Percentiles rank a stretch among this genome's conserved stretches.
Evolutionary conservation across 2,888 invertebrate species (phyloP).

Genomic region (Ornithoptera alexandrae): DNA sequence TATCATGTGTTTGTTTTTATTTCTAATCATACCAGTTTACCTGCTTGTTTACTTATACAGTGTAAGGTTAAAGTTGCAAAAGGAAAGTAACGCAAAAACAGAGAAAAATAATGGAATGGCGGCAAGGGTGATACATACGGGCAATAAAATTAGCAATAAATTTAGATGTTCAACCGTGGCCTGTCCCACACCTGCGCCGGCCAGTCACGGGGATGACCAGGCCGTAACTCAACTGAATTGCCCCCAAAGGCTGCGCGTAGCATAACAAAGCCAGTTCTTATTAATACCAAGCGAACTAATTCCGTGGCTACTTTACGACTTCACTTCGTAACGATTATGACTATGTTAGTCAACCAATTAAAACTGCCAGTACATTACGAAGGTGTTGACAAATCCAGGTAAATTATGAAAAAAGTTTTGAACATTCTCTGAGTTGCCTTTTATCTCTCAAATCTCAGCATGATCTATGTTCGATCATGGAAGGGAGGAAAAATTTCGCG

Average conservation of each 20-base stretch:
- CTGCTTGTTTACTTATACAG: background rate
- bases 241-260: conserved; percentile 56
- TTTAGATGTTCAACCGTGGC: conserved; percentile 56
- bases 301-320: conserved; percentile 25
- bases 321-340: conserved; percentile 12
- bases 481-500: too few species aligned
- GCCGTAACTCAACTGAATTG: conserved; percentile 71
- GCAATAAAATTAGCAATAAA: conserved; percentile 72
- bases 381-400: background rate
- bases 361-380: background rate
- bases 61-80: background rate
- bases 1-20: background rate
- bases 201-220: conserved; percentile 58
- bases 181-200: conserved; percentile 60
- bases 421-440: background rate
- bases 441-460: too few species aligned
- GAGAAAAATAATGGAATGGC: conserved; percentile 21
- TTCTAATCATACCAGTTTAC: background rate
- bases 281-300: conserved; percentile 37
- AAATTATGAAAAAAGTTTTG: background rate
- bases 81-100: conserved; percentile 11
- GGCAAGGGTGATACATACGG: conserved; percentile 27
- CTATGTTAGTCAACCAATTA: background rate
- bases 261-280: conserved; percentile 38
- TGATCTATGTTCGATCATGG: too few species aligned